Conservation (phyloP, 2,797 vertebrate genomes). For the Mus caroli region DNA sequence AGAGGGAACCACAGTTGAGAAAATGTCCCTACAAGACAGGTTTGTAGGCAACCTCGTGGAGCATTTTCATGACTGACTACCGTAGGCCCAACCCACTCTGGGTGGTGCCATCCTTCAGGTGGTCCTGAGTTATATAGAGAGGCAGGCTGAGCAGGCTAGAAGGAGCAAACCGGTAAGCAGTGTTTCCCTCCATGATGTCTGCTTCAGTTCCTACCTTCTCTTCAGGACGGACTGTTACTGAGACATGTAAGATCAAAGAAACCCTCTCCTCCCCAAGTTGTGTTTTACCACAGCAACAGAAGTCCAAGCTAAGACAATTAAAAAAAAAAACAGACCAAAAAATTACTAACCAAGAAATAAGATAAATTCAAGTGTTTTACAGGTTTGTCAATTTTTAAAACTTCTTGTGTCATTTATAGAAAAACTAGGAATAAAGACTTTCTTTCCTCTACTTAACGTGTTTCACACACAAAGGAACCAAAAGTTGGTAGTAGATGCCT, state of each 20-base stretch:
- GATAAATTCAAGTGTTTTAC: not conserved
- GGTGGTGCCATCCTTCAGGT: not conserved
- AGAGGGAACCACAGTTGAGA: not conserved
- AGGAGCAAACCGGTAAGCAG: not conserved
- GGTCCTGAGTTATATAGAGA: not conserved
- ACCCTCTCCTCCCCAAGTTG: not conserved
- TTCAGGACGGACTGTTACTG: not conserved
- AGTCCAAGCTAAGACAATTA: not conserved
- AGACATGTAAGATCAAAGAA: not conserved
- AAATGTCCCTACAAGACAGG: not conserved
- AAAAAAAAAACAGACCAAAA: not conserved
- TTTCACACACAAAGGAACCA: not conserved
- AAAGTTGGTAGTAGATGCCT: not conserved
- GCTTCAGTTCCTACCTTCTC: not conserved
- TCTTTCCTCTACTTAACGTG: constrained; percentile 2
- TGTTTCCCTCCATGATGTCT: not conserved
- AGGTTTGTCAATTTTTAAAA: constrained; percentile 1
- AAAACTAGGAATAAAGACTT: constrained; percentile 3
- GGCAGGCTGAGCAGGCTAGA: not conserved
- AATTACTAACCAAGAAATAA: constrained; percentile 1
- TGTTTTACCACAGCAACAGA: not conserved
- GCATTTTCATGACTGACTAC: not conserved
- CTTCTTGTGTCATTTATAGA: not conserved
- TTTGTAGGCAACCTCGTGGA: not conserved
- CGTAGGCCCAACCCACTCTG: not conserved